These are phyloP conservation scores for Lagopus leucura DNA, from an alignment of 2,113 vertebrate genomes.

Conservation along the genomic window DNA sequence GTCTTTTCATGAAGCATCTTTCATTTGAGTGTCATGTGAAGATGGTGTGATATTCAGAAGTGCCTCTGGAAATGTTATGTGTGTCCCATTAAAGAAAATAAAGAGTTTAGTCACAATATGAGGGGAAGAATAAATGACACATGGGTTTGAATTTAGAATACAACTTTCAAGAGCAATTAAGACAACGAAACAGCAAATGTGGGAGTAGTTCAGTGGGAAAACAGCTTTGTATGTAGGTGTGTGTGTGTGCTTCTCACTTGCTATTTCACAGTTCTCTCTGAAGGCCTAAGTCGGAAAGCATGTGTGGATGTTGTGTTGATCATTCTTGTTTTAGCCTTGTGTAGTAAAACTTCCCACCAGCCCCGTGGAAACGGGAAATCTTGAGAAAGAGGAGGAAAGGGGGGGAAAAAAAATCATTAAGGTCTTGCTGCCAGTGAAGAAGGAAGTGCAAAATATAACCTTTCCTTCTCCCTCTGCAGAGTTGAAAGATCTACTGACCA, in stretches of 20 bases:
- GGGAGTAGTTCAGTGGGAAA: background rate
- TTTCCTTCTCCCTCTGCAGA: slow-evolving; percentile 68
- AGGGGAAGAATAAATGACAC: background rate
- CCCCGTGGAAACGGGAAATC: background rate
- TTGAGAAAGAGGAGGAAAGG: background rate
- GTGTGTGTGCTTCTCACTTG: background rate
- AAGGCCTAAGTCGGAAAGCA: background rate
- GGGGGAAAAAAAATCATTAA: background rate
- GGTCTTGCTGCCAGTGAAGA: background rate
- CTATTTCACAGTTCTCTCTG: background rate
- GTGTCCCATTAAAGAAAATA: background rate
- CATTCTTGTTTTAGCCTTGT: background rate
- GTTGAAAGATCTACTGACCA: slow-evolving; percentile 98
- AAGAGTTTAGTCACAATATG: background rate
- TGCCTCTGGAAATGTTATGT: background rate
- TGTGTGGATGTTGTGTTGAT: background rate
- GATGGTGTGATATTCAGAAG: background rate
- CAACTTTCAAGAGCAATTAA: background rate
- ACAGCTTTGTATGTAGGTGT: background rate
- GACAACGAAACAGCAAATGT: background rate
- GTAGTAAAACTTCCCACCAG: background rate
- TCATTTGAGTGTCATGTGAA: background rate
- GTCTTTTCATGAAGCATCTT: background rate
- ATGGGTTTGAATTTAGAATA: background rate
- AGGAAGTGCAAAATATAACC: background rate